Base-by-base conservation (phyloP, 2,113 vertebrate genomes). In the Halcyon senegalensis region DNA sequence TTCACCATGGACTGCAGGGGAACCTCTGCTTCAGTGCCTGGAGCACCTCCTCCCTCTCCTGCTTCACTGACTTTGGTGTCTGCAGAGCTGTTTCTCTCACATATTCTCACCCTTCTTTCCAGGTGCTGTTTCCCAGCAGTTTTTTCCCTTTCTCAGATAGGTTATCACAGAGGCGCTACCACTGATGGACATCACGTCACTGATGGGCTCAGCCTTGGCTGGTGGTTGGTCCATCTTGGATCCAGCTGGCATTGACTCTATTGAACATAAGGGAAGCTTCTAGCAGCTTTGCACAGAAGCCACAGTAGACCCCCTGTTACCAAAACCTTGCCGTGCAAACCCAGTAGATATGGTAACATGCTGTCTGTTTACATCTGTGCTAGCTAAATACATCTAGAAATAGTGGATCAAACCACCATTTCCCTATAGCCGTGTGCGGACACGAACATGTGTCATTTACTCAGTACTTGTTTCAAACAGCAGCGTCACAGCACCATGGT, bases 171-270 rank as follows among this genome's bases (percentile, higher is more conserved):
- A 64, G 58, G 25, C 0, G 1, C 25, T 44, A 18, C 17, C 35
- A 41, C 39, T 43, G 43, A 43, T 43, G 41, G 10, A 11, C 1
- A 0, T 37, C 1, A 11, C 1, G 0, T 37, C 1, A 0, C 33
- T 67, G 39, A n/a, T 9, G 6, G 39, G 11, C 21, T 19, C 2
- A 1, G 27, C 21, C 44, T 72, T 35, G 56, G 43, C 28, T 33
- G 39, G n/a, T 0, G 0, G 51, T 1, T 0, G 11, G 19, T 63
- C 19, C 1, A 0, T 37, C n/a, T 43, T 43, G 59, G 10, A 87
- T 31, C 31, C 0, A 0, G 1, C 44, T 76, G 73, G 23, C 56
- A 39, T 28, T 70, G 73, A 16, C 46, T 91, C 8, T 51, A 1
- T n/a, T 1, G 1, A 69, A n/a, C n/a, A 53, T 0, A 0, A 3